Conservation (phyloP, 1,140 invertebrate species). For the Wasmannia auropunctata region DNA sequence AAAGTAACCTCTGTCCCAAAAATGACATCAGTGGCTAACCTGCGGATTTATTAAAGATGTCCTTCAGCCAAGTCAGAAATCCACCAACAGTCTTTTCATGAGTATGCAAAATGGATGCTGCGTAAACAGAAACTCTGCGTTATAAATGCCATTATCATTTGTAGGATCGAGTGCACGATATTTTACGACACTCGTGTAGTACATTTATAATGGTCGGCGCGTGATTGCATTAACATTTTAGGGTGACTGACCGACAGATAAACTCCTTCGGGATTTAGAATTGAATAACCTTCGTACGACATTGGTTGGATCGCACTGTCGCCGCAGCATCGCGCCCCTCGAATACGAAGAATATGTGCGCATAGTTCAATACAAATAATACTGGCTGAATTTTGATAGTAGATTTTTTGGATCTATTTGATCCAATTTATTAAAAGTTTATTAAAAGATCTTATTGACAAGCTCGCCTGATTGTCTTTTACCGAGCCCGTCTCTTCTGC, state of each 20-base stretch:
- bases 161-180: neutral
- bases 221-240: neutral
- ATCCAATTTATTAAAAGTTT: too few species aligned
- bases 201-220: neutral
- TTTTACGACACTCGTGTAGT: neutral
- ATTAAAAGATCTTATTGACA: constrained; percentile 29
- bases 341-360: neutral
- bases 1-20: constrained; percentile 6
- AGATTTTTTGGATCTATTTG: neutral
- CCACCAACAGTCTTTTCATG: neutral
- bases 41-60: constrained; percentile 40
- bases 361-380: neutral
- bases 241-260: constrained; percentile 60
- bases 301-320: constrained; percentile 25
- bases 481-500: neutral
- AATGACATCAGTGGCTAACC: neutral
- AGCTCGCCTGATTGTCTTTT: constrained; percentile 62
- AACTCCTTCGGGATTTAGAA: constrained; percentile 37
- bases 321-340: constrained; percentile 40
- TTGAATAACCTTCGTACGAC: constrained; percentile 18
- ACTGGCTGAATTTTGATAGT: constrained; percentile 62
- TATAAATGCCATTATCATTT: constrained; percentile 11
- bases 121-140: neutral
- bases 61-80: constrained; percentile 58
- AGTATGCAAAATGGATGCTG: constrained; percentile 39